Evolutionary conservation across 2,113 vertebrate species (phyloP).

Genomic region (Ramphastos sulfuratus): DNA sequence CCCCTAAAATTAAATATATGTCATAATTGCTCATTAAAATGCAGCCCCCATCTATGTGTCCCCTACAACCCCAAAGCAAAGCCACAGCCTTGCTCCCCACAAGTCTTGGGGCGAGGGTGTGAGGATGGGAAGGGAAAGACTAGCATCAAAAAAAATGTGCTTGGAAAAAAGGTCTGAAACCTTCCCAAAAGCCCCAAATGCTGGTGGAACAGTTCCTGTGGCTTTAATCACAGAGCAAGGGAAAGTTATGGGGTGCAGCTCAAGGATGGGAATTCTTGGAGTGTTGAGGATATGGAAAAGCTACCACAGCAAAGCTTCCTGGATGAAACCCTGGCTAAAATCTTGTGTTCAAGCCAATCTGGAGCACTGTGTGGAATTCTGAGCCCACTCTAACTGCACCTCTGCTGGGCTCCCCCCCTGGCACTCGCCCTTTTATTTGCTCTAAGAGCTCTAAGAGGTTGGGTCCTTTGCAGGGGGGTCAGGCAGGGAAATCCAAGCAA

Average conservation of each 20-base stretch:
- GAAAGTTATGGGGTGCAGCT: not conserved
- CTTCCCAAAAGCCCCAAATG: not conserved
- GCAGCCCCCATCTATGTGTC: no score
- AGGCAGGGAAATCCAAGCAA: not conserved
- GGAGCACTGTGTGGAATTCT: not conserved
- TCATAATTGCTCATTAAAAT: no score
- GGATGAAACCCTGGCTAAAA: conserved; percentile 9
- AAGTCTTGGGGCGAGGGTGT: no score
- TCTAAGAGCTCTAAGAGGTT: conserved; percentile 39
- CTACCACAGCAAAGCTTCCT: not conserved
- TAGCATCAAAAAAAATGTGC: no score
- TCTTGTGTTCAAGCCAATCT: not conserved
- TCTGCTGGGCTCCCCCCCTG: not conserved
- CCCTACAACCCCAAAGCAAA: no score
- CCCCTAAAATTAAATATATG: no score
- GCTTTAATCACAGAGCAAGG: not conserved
- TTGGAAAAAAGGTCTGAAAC: no score
- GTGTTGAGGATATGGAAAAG: not conserved
- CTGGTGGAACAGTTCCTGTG: not conserved
- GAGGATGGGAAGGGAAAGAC: not conserved
- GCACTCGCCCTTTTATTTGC: not conserved
- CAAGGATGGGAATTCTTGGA: not conserved
- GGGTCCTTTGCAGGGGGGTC: not conserved
- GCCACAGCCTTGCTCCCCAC: no score
- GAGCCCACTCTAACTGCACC: not conserved